Evolutionary conservation across 1,140 invertebrate species (phyloP), one percentile per base, ranked within the genome.

Genomic region (Holotrichia oblita): DNA sequence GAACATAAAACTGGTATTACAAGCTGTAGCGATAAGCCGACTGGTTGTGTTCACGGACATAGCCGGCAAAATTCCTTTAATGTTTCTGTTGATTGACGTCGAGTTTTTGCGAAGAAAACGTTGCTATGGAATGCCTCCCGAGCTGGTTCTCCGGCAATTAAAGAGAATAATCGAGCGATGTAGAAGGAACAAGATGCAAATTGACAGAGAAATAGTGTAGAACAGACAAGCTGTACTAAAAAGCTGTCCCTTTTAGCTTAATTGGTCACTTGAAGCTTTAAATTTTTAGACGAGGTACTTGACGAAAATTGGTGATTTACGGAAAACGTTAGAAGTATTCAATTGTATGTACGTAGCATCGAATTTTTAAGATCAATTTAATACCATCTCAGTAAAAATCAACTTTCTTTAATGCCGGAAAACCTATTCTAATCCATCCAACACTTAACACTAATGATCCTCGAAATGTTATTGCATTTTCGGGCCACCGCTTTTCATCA

Each of bases 21-120:
- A 34, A 55, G 14, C 6, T 17, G n/a, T 17, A 12, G 6, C 2
- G n/a, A 2, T 55, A 55, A n/a, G n/a, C 48, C 48, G n/a, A 14
- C n/a, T 17, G n/a, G 14, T n/a, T 55, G 14, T 3, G 42, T 14
- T 44, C 14, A 44, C 42, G 2, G 8, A 44, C 42, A 0, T 3
- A 10, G 48, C 22, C 61, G 61, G 61, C 4, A 14, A 69, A 69
- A 69, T 69, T 69, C 17, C 61, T 69, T 69, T 69, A 69, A 69
- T 27, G 61, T 69, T 69, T 69, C 27, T 3, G 61, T 69, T 69
- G 22, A 69, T 69, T 69, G 20, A 69, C 22, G 61, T 24, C 61
- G 22, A 27, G 20, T 69, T 69, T 69, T 22, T 17, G 17, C 3
- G 22, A 69, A 27, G 22, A 34, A 34, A 34, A 69, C 17, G 20